phyloP scores from a whole-genome alignment of 2,888 invertebrate genomes.

The Eledona agricola region DNA sequence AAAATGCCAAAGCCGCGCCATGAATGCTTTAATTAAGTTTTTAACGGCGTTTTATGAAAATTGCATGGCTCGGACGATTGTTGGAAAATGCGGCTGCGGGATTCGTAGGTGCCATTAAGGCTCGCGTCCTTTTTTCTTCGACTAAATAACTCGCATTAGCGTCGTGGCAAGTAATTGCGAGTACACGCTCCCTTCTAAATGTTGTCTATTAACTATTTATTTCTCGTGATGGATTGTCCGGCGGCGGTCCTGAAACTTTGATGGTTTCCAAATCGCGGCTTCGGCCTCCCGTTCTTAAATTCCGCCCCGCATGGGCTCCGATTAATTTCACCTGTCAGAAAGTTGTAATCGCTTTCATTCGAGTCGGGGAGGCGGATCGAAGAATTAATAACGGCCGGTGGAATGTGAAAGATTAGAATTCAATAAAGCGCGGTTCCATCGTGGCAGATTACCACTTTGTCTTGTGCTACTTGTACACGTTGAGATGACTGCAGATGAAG shows the following conservation, averaged over 20 bases:
- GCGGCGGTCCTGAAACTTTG: too few relatives aligned
- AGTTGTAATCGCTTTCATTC: conserved; percentile 46
- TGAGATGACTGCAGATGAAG: too few relatives aligned
- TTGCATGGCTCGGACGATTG: conserved; percentile 5
- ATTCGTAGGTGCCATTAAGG: conserved; percentile 11
- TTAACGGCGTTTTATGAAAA: conserved; percentile 14
- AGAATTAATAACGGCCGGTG: conserved; percentile 36
- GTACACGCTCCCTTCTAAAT: too few relatives aligned
- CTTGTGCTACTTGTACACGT: too few relatives aligned
- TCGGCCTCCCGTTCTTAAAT: conserved; percentile 26
- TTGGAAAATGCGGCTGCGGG: conserved; percentile 7
- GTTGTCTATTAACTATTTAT: too few relatives aligned
- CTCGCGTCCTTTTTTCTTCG: conserved; percentile 3
- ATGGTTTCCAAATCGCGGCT: too few relatives aligned
- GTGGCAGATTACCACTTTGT: too few relatives aligned
- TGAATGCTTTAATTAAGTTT: conserved; percentile 21
- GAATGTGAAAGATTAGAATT: conserved; percentile 15
- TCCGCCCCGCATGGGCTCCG: conserved; percentile 26
- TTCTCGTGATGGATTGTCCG: too few relatives aligned
- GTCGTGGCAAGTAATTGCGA: too few relatives aligned
- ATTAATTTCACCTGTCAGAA: conserved; percentile 50
- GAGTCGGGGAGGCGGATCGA: conserved; percentile 36
- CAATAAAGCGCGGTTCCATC: too few relatives aligned
- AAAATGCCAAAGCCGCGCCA: conserved; percentile 12
- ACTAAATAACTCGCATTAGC: too few relatives aligned